Percentiles rank a stretch among this genome's conserved stretches.
phyloP scores from a whole-genome alignment of 2,888 invertebrate species.

The Phania funesta region DNA sequence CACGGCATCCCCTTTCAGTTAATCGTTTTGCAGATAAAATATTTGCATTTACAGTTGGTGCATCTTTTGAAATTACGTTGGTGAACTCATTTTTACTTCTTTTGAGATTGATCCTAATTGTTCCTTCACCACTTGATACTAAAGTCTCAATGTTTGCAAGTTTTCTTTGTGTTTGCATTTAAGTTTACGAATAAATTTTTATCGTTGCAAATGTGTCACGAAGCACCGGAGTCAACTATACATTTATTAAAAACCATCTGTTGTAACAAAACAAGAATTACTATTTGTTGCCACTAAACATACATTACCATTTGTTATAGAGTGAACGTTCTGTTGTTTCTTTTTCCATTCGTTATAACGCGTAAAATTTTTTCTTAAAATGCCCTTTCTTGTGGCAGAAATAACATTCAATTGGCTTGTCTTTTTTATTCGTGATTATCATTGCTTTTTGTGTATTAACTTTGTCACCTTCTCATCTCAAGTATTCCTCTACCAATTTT shows the following conservation, averaged over 20 bases:
- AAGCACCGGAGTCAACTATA: slow-evolving; percentile 19
- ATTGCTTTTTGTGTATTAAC: slow-evolving; percentile 6
- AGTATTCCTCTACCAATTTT: slow-evolving; percentile 30
- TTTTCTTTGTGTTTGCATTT: too few species aligned
- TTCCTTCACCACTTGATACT: background rate
- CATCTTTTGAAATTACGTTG: background rate
- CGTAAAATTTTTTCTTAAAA: slow-evolving; percentile 6
- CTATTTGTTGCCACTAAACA: background rate
- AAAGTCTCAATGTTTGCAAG: background rate
- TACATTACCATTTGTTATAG: background rate
- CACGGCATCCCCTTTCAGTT: slow-evolving; percentile 1
- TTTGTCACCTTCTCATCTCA: background rate
- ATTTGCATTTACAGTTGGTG: background rate
- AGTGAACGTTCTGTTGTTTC: slow-evolving; percentile 4
- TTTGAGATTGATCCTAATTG: background rate
- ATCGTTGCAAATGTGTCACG: slow-evolving; percentile 30
- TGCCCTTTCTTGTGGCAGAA: slow-evolving; percentile 20
- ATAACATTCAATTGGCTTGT: background rate
- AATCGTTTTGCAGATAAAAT: slow-evolving; percentile 16
- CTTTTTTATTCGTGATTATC: background rate
- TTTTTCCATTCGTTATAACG: slow-evolving; percentile 22
- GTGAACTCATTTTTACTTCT: background rate
- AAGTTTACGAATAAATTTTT: background rate
- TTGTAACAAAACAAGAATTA: slow-evolving; percentile 5
- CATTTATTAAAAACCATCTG: slow-evolving; percentile 4